Conservation (phyloP, 1,140 invertebrate species). For the Meloidogyne exigua region DNA sequence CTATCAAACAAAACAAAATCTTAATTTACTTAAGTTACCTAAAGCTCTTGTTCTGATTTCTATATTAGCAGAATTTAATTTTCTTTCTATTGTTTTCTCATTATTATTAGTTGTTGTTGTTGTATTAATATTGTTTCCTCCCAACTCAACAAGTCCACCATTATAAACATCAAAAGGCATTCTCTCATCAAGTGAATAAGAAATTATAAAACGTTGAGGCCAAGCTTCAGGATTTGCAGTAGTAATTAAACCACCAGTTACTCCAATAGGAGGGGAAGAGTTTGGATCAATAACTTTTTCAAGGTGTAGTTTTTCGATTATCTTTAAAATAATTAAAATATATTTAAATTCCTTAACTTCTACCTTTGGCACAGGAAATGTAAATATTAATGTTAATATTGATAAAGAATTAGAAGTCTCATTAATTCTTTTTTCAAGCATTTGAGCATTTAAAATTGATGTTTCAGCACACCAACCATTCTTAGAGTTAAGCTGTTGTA, state of each 20-base stretch:
- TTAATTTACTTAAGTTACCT: no score
- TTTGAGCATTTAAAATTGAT: slow-evolving; percentile 13
- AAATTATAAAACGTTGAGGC: slow-evolving; percentile 28
- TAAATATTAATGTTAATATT: slow-evolving; percentile 14
- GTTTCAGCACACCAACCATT: slow-evolving; percentile 21
- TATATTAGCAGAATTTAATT: background rate
- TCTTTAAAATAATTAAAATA: slow-evolving; percentile 30
- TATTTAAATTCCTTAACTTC: background rate
- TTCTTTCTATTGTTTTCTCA: background rate
- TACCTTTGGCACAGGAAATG: slow-evolving; percentile 10
- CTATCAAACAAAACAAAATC: no score
- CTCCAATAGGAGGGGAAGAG: slow-evolving; percentile 72
- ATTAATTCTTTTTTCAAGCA: background rate
- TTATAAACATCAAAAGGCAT: slow-evolving; percentile 71
- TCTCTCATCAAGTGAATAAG: slow-evolving; percentile 69
- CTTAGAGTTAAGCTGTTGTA: slow-evolving; percentile 16
- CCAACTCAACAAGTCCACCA: slow-evolving; percentile 57
- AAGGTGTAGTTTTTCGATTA: slow-evolving; percentile 52
- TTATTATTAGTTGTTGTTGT: background rate
- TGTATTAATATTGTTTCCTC: background rate
- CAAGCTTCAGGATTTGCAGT: slow-evolving; percentile 69
- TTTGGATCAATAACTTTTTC: slow-evolving; percentile 40
- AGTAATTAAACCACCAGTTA: slow-evolving; percentile 66
- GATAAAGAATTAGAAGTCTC: background rate
- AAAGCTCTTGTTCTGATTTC: slow-evolving; percentile 13